Conservation (phyloP, 2,797 vertebrate species). For the Notolepis coatsorum region DNA sequence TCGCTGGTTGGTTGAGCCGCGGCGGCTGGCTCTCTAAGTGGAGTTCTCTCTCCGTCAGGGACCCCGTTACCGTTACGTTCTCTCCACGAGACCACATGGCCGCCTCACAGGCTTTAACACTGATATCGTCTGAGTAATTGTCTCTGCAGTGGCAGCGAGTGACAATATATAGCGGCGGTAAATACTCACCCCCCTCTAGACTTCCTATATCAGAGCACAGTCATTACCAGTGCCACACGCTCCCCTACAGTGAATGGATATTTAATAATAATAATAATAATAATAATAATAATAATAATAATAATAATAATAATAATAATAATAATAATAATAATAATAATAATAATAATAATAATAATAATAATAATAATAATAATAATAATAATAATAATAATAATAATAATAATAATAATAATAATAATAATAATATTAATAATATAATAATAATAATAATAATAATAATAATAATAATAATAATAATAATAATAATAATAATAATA, state of each 20-base stretch:
- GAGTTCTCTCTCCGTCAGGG: constrained; percentile 31
- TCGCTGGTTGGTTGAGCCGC: constrained; percentile 59
- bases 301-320: no score
- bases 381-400: no score
- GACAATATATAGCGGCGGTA: not conserved
- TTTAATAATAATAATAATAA: no score
- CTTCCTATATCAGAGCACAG: constrained; percentile 2
- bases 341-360: no score
- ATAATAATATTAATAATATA: no score
- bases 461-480: no score
- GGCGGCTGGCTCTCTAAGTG: constrained; percentile 50
- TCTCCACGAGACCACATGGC: constrained; percentile 16
- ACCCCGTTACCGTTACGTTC: constrained; percentile 14
- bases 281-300: no score
- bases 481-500: no score
- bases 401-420: no score
- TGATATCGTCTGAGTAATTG: constrained; percentile 16
- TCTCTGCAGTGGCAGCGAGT: constrained; percentile 15
- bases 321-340: no score
- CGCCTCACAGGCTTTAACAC: constrained; percentile 11
- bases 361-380: no score
- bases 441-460: no score
- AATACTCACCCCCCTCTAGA: not conserved
- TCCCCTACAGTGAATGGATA: constrained; percentile 21
- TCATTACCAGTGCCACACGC: constrained; percentile 17